Conservation (phyloP, 1,140 invertebrate genomes). For the Palaemon carinicauda region DNA sequence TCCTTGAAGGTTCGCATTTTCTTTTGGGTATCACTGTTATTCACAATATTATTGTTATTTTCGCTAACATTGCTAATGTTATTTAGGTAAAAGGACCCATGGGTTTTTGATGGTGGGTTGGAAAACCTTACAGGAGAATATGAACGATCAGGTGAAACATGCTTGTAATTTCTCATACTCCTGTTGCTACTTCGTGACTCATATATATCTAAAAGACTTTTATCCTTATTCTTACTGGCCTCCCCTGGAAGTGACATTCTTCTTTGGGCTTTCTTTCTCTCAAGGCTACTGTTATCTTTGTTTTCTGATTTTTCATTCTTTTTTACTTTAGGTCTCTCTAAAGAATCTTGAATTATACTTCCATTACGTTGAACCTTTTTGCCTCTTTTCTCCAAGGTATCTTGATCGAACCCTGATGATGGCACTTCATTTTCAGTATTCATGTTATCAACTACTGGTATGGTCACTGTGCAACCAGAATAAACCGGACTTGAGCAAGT, state of each 20-base stretch:
- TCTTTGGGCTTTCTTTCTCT: not conserved
- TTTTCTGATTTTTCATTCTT: conserved; percentile 16
- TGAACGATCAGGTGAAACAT: not conserved
- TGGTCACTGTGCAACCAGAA: conserved; percentile 72
- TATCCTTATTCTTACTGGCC: not conserved
- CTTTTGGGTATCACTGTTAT: conserved; percentile 15
- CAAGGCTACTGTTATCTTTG: not conserved
- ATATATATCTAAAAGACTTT: conserved; percentile 48
- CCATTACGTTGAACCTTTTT: conserved; percentile 21
- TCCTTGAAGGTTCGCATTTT: conserved; percentile 45
- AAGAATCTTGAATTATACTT: conserved; percentile 29
- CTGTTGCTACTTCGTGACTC: conserved; percentile 40
- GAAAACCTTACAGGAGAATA: conserved; percentile 1
- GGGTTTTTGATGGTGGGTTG: not conserved
- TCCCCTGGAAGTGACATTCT: conserved; percentile 21
- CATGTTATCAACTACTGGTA: conserved; percentile 79
- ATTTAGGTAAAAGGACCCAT: conserved; percentile 33
- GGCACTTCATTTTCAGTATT: conserved; percentile 76
- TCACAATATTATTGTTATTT: not conserved
- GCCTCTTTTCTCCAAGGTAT: conserved; percentile 74
- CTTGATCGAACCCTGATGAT: conserved; percentile 81
- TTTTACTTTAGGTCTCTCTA: conserved; percentile 39
- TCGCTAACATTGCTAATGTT: conserved; percentile 11
- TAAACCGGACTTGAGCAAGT: conserved; percentile 65
- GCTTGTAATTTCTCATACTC: conserved; percentile 6